These are phyloP conservation scores for Volucella bombylans DNA, from an alignment of 2,888 invertebrate genomes.

Conservation along the genomic window DNA sequence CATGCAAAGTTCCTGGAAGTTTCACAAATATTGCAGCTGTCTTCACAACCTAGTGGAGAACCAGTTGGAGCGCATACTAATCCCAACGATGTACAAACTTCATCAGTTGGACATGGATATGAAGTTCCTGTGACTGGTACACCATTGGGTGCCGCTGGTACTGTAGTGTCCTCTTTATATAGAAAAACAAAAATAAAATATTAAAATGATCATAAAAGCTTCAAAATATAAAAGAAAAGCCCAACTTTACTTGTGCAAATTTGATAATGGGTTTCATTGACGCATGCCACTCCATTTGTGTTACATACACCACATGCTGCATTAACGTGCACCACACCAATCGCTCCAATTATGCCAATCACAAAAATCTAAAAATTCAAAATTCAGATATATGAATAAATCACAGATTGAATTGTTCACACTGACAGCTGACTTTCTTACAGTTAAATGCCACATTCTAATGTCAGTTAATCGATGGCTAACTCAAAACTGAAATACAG, in stretches of 20 bases:
- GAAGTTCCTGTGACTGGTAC: not conserved
- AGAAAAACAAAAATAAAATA: not conserved
- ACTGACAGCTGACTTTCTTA: conserved; percentile 6
- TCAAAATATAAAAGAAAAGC: not conserved
- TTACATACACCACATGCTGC: conserved; percentile 77
- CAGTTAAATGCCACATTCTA: conserved; percentile 43
- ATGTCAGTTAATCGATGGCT: conserved; percentile 16
- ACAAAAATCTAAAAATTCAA: conserved; percentile 38
- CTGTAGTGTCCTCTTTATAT: not conserved
- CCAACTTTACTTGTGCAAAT: conserved; percentile 76
- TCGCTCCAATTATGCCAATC: not conserved
- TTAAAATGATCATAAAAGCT: too few relatives aligned
- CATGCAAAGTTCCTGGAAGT: conserved; percentile 73
- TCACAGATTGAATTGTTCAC: conserved; percentile 11
- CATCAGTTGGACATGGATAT: conserved; percentile 71
- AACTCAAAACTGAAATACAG: conserved; percentile 20
- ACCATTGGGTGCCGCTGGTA: not conserved
- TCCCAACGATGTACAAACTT: conserved; percentile 75
- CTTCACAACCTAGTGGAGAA: not conserved
- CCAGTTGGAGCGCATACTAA: conserved; percentile 69
- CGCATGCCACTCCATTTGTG: conserved; percentile 75
- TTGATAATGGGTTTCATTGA: conserved; percentile 71
- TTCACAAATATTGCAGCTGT: conserved; percentile 29
- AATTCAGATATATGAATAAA: not conserved
- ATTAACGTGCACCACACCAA: conserved; percentile 44